Evolutionary conservation across 2,888 invertebrate species (phyloP).

Genomic region (Calameuta pallipes): DNA sequence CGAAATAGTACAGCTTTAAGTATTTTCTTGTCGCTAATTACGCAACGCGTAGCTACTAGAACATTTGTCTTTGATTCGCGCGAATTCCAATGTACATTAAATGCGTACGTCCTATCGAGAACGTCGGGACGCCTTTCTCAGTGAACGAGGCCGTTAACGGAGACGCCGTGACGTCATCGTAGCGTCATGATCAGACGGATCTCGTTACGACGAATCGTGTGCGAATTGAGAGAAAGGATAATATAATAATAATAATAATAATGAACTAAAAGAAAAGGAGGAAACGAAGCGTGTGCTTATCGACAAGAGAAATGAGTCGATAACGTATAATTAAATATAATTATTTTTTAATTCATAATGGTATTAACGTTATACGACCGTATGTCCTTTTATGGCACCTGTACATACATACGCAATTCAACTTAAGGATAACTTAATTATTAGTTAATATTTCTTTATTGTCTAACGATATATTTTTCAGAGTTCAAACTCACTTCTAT

Average conservation of each 20-base stretch:
- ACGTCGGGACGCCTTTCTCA: not conserved
- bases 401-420: constrained; percentile 28
- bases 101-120: not conserved
- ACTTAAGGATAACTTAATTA: constrained; percentile 28
- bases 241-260: constrained; percentile 10
- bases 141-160: not conserved
- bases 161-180: constrained; percentile 8
- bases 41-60: no score
- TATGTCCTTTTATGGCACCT: constrained; percentile 30
- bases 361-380: constrained; percentile 24
- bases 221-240: constrained; percentile 33
- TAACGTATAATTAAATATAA: constrained; percentile 29
- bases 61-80: not conserved
- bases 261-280: constrained; percentile 1
- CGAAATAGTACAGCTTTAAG: no score
- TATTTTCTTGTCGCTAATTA: no score
- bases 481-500: constrained; percentile 16
- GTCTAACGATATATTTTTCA: constrained; percentile 30
- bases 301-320: constrained; percentile 19
- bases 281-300: constrained; percentile 22
- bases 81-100: not conserved
- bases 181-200: constrained; percentile 23
- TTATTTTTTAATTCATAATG: constrained; percentile 26
- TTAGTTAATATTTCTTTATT: constrained; percentile 32
- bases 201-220: constrained; percentile 35